These are phyloP conservation scores for Cheilosia scutellata DNA, from an alignment of 2,888 invertebrate genomes.

Conservation along the genomic window DNA sequence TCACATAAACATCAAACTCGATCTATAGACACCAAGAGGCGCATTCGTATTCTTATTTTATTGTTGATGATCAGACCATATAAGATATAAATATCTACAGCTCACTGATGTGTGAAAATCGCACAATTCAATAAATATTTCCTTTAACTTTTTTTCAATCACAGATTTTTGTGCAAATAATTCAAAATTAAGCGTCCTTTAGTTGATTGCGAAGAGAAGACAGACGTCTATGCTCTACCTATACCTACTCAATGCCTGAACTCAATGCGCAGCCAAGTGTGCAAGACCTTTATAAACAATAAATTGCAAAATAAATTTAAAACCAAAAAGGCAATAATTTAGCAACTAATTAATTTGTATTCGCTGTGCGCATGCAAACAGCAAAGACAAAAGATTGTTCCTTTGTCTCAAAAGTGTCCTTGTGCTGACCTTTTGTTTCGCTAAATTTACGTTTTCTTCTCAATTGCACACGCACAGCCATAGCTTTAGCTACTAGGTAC, in stretches of 20 bases:
- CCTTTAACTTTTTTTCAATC: background rate
- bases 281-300: constrained; percentile 37
- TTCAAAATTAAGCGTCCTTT: constrained; percentile 46
- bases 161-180: constrained; percentile 8
- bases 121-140: constrained; percentile 27
- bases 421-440: constrained; percentile 63
- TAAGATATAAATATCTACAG: no score
- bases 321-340: constrained; percentile 43
- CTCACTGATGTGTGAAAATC: constrained; percentile 68
- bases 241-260: constrained; percentile 6
- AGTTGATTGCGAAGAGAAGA: constrained; percentile 4
- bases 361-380: background rate
- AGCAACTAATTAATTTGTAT: constrained; percentile 63
- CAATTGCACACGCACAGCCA: constrained; percentile 38
- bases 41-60: constrained; percentile 35
- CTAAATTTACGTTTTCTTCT: constrained; percentile 65
- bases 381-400: background rate
- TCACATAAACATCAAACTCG: constrained; percentile 24
- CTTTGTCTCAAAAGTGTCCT: constrained; percentile 65
- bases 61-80: constrained; percentile 19
- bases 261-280: constrained; percentile 64
- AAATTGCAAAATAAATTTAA: constrained; percentile 54
- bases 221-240: background rate
- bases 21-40: background rate
- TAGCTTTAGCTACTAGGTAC: background rate